A percentile compares a stretch with the other conserved stretches of the same genome.
phyloP scores from a whole-genome alignment of 2,888 invertebrate species.

The Tetrapedia diversipes region DNA sequence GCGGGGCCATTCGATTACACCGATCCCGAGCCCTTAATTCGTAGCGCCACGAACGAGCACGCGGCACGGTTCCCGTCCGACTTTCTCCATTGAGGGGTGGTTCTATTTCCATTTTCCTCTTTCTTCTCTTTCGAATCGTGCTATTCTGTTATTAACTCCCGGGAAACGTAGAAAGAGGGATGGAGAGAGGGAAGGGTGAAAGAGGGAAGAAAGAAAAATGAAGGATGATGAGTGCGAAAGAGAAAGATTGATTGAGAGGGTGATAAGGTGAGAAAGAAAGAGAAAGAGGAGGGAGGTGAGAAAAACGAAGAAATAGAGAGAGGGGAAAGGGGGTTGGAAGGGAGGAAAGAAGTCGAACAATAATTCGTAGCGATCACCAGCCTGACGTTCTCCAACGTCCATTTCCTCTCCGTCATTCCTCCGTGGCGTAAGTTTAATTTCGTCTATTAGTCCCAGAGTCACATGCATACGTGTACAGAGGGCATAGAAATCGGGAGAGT shows the following conservation, averaged over 20 bases:
- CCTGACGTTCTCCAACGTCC: not conserved
- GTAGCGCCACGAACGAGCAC: constrained; percentile 19
- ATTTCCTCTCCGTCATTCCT: constrained; percentile 41
- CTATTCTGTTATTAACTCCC: constrained; percentile 25
- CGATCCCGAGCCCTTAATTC: constrained; percentile 12
- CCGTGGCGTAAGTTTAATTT: constrained; percentile 61
- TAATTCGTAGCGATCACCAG: constrained; percentile 21
- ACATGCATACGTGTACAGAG: too few species aligned
- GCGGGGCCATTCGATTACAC: constrained; percentile 10
- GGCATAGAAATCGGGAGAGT: too few species aligned
- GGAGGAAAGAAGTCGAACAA: too few species aligned
- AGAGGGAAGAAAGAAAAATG: too few species aligned
- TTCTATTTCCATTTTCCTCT: constrained; percentile 21
- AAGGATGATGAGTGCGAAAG: too few species aligned
- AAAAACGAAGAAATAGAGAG: not conserved
- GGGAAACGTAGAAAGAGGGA: not conserved
- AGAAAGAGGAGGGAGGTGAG: not conserved
- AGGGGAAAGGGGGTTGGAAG: not conserved
- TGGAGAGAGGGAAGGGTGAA: too few species aligned
- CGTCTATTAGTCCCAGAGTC: constrained; percentile 64
- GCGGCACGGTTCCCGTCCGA: not conserved
- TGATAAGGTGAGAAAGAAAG: too few species aligned
- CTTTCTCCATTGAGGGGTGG: constrained; percentile 2
- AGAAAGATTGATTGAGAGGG: too few species aligned
- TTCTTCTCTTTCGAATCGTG: not conserved